Evolutionary conservation across 2,888 invertebrate species (phyloP).

Genomic region (Nomada hirtipes): DNA sequence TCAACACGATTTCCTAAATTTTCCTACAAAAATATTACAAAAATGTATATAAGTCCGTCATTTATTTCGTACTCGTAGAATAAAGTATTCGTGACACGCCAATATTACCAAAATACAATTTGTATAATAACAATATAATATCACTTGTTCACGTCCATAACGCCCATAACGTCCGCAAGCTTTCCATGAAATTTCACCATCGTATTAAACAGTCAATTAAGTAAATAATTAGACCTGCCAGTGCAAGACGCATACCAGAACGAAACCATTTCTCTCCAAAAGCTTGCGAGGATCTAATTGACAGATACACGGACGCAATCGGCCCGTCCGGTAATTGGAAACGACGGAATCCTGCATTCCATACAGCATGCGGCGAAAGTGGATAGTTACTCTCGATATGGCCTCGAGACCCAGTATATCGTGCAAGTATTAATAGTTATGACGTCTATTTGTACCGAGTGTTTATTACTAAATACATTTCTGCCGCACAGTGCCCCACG

Average conservation of each 20-base stretch:
- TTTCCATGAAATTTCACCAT: not conserved
- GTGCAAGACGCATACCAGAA: not conserved
- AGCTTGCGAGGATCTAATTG: not conserved
- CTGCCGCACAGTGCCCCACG: conserved; percentile 29
- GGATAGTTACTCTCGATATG: conserved; percentile 56
- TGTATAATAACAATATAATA: too few relatives aligned
- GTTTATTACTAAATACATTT: conserved; percentile 59
- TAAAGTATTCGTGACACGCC: too few relatives aligned
- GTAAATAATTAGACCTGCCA: not conserved
- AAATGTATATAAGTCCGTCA: too few relatives aligned
- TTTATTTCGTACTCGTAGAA: too few relatives aligned
- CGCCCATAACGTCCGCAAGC: not conserved
- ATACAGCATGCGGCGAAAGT: conserved; percentile 45
- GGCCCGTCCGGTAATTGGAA: conserved; percentile 2
- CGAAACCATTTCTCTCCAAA: not conserved
- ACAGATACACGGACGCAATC: not conserved
- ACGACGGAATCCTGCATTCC: conserved; percentile 27
- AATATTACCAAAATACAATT: too few relatives aligned
- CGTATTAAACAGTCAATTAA: not conserved
- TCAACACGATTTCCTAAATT: too few relatives aligned
- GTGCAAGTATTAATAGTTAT: conserved; percentile 64
- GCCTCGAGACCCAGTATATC: conserved; percentile 52
- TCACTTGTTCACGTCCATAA: too few relatives aligned
- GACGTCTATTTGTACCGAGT: conserved; percentile 51
- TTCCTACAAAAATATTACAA: too few relatives aligned